phyloP scores from a whole-genome alignment of 2,888 invertebrate species.

The Drosophila mettleri region DNA sequence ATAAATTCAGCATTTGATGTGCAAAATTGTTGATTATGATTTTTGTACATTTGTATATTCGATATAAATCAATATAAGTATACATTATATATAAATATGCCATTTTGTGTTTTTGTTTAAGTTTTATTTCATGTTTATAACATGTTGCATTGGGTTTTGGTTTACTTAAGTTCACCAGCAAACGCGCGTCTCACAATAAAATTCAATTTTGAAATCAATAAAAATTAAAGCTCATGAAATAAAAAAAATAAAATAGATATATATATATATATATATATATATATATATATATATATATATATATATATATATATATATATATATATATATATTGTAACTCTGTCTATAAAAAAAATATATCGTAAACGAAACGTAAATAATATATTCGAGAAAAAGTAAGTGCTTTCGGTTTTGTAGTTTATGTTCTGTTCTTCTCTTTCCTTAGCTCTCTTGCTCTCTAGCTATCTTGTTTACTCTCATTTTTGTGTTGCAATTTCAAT shows the following conservation, averaged over 20 bases:
- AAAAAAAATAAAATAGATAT: constrained; percentile 19
- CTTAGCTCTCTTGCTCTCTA: constrained; percentile 22
- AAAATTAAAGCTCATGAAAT: constrained; percentile 35
- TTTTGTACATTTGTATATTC: constrained; percentile 56
- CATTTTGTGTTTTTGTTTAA: constrained; percentile 32
- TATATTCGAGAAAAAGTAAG: constrained; percentile 55
- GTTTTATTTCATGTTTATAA: constrained; percentile 54
- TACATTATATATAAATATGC: constrained; percentile 22
- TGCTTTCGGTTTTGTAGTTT: constrained; percentile 73
- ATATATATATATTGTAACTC: constrained; percentile 30
- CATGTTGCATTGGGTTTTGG: constrained; percentile 38
- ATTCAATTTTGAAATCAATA: constrained; percentile 18
- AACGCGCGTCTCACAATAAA: constrained; percentile 20
- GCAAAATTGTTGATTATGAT: constrained; percentile 46
- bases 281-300: constrained; percentile 11
- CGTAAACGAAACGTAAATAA: constrained; percentile 46
- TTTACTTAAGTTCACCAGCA: constrained; percentile 33
- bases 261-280: background rate
- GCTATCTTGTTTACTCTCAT: constrained; percentile 27
- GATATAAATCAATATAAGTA: constrained; percentile 38
- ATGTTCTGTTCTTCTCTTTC: constrained; percentile 52
- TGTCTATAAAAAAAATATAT: constrained; percentile 28
- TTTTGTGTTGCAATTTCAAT: constrained; percentile 57
- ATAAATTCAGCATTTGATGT: constrained; percentile 51
- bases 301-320: background rate